phyloP scores from a whole-genome alignment of 53 echinoderm and acorn worm species.

The Echinarachnius parma region DNA sequence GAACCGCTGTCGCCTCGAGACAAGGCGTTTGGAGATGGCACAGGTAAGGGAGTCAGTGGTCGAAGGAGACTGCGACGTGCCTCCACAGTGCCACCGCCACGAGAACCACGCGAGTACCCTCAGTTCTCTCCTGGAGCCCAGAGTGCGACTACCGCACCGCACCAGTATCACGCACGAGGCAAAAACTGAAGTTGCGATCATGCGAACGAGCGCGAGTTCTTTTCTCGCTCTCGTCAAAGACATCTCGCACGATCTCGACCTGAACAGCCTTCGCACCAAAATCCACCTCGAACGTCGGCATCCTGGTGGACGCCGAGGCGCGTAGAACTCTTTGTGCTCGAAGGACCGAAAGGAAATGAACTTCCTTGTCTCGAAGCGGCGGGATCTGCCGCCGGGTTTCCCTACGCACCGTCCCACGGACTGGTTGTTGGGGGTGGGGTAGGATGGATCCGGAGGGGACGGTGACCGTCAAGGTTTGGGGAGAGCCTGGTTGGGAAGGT shows the following conservation, averaged over 20 bases:
- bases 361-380: constrained; percentile 57
- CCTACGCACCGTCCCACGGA: constrained; percentile 40
- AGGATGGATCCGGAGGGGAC: constrained; percentile 55
- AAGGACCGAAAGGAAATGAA: constrained; percentile 90
- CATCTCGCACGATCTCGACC: constrained; percentile 92
- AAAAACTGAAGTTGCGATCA: constrained; percentile 79
- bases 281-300: constrained; percentile 74
- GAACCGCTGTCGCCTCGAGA: constrained; percentile 77
- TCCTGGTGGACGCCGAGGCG: constrained; percentile 81
- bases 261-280: constrained; percentile 75
- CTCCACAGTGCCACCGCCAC: constrained; percentile 87
- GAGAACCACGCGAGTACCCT: constrained; percentile 72
- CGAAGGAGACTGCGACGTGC: constrained; percentile 83
- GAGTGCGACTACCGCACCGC: constrained; percentile 76
- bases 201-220: constrained; percentile 82
- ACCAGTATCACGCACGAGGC: constrained; percentile 84
- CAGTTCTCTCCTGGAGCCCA: constrained; percentile 81
- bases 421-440: constrained; percentile 52
- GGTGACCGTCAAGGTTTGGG: constrained; percentile 59
- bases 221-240: constrained; percentile 96
- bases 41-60: constrained; percentile 52
- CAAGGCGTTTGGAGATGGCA: constrained; percentile 15
- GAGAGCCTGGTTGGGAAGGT: constrained; percentile 79
- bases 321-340: constrained; percentile 69
- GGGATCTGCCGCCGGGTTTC: constrained; percentile 42